A percentile compares a stretch with the other conserved stretches of the same genome.
These are phyloP conservation scores for Ylistrum balloti DNA, from an alignment of 1,140 invertebrate genomes.

Conservation along the genomic window DNA sequence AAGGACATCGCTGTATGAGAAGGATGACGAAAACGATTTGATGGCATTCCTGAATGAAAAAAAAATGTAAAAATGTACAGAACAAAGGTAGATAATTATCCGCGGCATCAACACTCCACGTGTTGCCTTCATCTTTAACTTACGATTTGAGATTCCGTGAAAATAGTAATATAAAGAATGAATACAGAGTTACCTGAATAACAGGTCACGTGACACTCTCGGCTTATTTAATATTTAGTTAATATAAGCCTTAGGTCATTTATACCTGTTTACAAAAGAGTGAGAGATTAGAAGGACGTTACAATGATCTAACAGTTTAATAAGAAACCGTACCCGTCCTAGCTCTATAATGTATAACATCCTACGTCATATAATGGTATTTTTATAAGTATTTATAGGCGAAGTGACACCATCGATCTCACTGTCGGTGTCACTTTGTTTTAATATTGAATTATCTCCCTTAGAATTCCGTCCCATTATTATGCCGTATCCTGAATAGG, in stretches of 20 bases:
- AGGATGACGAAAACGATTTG: no score
- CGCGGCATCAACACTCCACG: no score
- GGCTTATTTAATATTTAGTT: not conserved
- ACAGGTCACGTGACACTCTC: not conserved
- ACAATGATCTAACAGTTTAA: conserved; percentile 20
- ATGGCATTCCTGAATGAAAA: no score
- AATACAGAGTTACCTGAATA: not conserved
- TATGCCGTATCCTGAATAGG: not conserved
- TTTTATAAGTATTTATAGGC: conserved; percentile 36
- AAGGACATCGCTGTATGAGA: no score
- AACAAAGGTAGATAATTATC: no score
- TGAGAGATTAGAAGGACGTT: not conserved
- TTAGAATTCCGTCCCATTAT: conserved; percentile 17
- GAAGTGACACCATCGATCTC: not conserved
- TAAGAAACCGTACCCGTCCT: not conserved
- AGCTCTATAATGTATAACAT: not conserved
- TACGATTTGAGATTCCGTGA: no score
- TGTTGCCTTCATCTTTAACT: no score
- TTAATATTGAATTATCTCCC: conserved; percentile 40
- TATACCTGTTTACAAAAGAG: not conserved
- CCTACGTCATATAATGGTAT: not conserved
- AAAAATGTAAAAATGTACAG: no score
- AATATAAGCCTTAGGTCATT: not conserved
- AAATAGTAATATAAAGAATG: no score
- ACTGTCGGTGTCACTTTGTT: conserved; percentile 10